Evolutionary conservation across 2,113 vertebrate species (phyloP).

Genomic region (Euleptes europaea): DNA sequence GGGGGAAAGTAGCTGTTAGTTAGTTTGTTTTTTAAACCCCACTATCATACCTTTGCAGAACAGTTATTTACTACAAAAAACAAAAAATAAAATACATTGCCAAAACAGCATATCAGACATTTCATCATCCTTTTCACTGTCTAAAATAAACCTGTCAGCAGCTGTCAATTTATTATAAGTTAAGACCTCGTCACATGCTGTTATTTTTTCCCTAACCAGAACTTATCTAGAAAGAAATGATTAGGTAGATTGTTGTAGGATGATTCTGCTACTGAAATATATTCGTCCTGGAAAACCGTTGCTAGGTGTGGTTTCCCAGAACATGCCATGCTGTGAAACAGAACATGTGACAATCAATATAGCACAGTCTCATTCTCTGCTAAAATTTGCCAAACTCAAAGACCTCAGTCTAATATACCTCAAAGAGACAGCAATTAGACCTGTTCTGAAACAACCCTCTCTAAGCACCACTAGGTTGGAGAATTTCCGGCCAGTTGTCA

Average conservation of each 20-base stretch:
- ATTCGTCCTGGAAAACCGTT: neutral
- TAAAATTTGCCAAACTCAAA: too few species aligned
- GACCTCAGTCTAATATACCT: too few species aligned
- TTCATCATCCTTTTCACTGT: neutral
- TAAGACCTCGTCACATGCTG: neutral
- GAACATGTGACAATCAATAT: neutral
- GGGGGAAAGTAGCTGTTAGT: constrained; percentile 31
- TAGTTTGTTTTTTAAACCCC: neutral
- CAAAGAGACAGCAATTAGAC: too few species aligned
- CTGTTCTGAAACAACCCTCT: too few species aligned
- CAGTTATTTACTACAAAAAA: neutral
- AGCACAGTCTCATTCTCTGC: neutral
- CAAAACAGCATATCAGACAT: neutral
- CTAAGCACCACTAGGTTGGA: too few species aligned
- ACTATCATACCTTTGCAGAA: neutral
- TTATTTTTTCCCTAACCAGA: neutral
- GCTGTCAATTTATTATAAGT: neutral
- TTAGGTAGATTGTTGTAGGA: too few species aligned
- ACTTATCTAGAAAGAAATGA: too few species aligned
- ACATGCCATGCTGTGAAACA: neutral
- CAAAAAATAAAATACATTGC: neutral
- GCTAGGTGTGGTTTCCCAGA: neutral
- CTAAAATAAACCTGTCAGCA: neutral
- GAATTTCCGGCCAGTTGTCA: too few species aligned
- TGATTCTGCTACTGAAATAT: neutral